Evolutionary conservation across 2,113 vertebrate species (phyloP), one percentile per base, ranked within the genome.

Genomic region (Tupaia tana): DNA sequence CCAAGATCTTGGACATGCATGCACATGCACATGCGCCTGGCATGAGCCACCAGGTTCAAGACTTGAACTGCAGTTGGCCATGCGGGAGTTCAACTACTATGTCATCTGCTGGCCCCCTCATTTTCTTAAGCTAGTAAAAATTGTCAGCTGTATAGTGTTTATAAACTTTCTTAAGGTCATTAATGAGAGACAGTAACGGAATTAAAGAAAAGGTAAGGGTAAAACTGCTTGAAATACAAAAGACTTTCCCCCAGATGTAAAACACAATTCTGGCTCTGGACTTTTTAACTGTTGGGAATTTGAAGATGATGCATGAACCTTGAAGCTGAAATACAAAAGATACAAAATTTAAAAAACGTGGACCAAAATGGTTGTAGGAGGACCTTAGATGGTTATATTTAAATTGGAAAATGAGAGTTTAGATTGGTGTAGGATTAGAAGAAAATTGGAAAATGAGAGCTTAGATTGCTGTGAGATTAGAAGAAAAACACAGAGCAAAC

Each of bases 111-210:
- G 43, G 43, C 43, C 43, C 43, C 43, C 43, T 93, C 15, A 73
- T 90, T 90, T 79, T 80, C 77, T 96, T 58, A 63, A 89, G 52
- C 64, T 67, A 25, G 18, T 54, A n/a, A 82, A 90, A 82, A 61
- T 77, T 86, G 58, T 27, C 43, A 81, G 27, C 75, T 90, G n/a
- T 52, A 86, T 58, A 75, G 31, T 74, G 31, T 70, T 74, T 78
- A 54, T 84, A 64, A 73, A 1, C 27, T 70, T 91, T 79, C 19
- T 29, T 43, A 89, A 75, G n/a, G n/a, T 89, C 15, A 56, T 88
- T 78, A 87, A 29, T 84, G 73, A 84, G 66, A 90, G 31, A 29
- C 10, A 14, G 14, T 63, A 64, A 8, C 80, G 67, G 73, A 85
- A 80, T 12, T 64, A 29, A 79, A 66, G 89, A 70, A 79, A 79